Percentiles rank a stretch among this genome's conserved stretches.
Conservation (phyloP, 2,797 vertebrate species). For the Luscinia megarhynchos region DNA sequence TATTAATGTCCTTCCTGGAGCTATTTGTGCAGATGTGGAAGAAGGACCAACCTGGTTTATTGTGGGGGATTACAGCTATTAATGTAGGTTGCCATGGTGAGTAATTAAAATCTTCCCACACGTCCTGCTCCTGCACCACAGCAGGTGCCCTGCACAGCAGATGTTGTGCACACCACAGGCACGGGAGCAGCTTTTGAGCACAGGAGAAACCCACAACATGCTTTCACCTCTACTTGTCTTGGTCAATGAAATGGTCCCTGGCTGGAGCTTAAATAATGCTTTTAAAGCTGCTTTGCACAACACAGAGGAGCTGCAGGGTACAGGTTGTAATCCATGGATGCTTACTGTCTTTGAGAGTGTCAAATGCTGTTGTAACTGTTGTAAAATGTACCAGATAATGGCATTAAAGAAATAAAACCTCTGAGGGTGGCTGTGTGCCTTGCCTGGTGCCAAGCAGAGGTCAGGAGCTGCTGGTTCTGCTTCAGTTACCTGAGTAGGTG, state of each 20-base stretch:
- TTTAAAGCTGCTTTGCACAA: not conserved
- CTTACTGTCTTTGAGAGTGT: not conserved
- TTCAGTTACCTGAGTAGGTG: not conserved
- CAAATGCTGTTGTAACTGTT: not conserved
- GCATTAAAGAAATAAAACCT: not conserved
- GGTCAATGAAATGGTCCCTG: not conserved
- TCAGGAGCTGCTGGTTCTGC: not conserved
- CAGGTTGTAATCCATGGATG: not conserved
- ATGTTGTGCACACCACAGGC: not conserved
- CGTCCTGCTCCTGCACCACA: not conserved
- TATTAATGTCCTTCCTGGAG: not conserved
- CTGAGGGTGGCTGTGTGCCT: not conserved
- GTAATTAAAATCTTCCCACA: constrained; percentile 59
- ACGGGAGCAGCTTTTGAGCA: constrained; percentile 1
- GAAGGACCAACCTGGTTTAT: not conserved
- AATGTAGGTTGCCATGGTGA: constrained; percentile 53
- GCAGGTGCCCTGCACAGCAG: constrained; percentile 55
- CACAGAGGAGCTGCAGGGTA: not conserved
- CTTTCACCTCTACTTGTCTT: constrained; percentile 15
- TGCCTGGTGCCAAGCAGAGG: not conserved
- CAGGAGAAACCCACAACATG: not conserved
- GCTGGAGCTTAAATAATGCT: not conserved
- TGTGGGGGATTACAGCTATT: constrained; percentile 6
- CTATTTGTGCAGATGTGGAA: not conserved
- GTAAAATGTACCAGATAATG: not conserved